Evolutionary conservation across 2,113 vertebrate species (phyloP), one percentile per base, ranked within the genome.

Genomic region (Boulengeromyrus knoepffleri): DNA sequence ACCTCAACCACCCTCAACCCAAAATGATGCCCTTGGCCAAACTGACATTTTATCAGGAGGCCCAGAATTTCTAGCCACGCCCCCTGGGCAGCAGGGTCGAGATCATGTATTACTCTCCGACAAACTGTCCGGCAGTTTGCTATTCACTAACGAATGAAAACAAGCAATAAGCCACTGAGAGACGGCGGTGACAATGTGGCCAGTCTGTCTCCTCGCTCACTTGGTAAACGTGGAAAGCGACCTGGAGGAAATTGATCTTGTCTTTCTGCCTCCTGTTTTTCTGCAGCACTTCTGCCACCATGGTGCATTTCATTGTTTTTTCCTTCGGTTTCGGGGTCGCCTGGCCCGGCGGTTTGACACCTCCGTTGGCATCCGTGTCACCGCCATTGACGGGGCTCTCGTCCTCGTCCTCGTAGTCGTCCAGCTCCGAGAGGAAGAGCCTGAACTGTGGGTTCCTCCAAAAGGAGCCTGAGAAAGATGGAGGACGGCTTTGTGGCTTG

Each of bases 371-470:
- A 15, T 88, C 85, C 3, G 91, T 89, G 0, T 92, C 91, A 0
- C 94, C 94, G 0, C 92, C 94, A 0, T 90, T 92, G 0, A 90
- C 89, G 0, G 93, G 92, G 0, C 91, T 92, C 0, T 92, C 13
- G 0, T 93, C 92, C 0, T 94, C 95, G 0, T 92, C 90, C 0
- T 93, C 92, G 2, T 89, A 1, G 27, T 92, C 88, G 77, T 95
- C 94, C 62, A 91, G 90, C 90, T 95, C 94, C 0, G 74, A 93
- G 77, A 97, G 94, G 19, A 91, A 27, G 92, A 97, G 52, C 46
- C 93, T 88, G 89, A 95, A 96, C 94, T 97, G 96, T 27, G 96
- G 96, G 91, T 97, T 97, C 90, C 93, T 96, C 91, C 94, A 96
- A 91, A 95, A 97, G 0, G 96, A 93, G 89, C 88, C 96, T 97